A percentile compares a stretch with the other conserved stretches of the same genome.
These are phyloP conservation scores for Aphaenogaster floridana DNA, from an alignment of 1,140 invertebrate species.

Conservation along the genomic window DNA sequence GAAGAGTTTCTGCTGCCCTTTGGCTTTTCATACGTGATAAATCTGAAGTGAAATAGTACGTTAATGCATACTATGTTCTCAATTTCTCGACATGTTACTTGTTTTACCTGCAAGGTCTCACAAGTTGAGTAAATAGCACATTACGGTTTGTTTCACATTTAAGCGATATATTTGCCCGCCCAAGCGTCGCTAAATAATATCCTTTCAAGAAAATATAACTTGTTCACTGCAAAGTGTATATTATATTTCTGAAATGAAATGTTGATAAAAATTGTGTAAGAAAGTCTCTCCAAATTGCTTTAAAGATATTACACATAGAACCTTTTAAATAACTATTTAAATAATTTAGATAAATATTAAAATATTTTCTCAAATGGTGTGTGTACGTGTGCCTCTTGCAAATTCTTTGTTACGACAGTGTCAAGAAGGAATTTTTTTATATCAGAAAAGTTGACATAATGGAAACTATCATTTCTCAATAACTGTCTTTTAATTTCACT, in stretches of 20 bases:
- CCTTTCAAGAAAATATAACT: background rate
- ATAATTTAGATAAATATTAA: background rate
- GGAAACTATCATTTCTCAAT: background rate
- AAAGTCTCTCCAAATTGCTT: background rate
- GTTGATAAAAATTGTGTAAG: background rate
- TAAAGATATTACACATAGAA: background rate
- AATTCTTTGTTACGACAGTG: background rate
- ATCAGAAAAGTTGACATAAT: background rate
- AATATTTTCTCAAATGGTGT: background rate
- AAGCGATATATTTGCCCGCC: background rate
- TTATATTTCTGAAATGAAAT: background rate
- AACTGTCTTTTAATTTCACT: background rate
- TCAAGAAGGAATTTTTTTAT: conserved; percentile 3
- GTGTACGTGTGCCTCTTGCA: background rate
- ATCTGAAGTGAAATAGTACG: conserved; percentile 20
- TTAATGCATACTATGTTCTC: conserved; percentile 36
- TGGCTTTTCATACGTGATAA: conserved; percentile 21
- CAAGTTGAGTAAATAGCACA: conserved; percentile 46
- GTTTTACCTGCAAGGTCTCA: conserved; percentile 39
- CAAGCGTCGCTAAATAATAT: conserved; percentile 22
- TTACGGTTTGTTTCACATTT: conserved; percentile 46
- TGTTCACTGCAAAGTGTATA: background rate
- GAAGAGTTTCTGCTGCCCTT: conserved; percentile 1
- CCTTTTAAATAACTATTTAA: background rate
- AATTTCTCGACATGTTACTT: conserved; percentile 28